Evolutionary conservation across 64 coral and sea anemone genomes (phyloP).

Genomic region (Anthopleura sola): DNA sequence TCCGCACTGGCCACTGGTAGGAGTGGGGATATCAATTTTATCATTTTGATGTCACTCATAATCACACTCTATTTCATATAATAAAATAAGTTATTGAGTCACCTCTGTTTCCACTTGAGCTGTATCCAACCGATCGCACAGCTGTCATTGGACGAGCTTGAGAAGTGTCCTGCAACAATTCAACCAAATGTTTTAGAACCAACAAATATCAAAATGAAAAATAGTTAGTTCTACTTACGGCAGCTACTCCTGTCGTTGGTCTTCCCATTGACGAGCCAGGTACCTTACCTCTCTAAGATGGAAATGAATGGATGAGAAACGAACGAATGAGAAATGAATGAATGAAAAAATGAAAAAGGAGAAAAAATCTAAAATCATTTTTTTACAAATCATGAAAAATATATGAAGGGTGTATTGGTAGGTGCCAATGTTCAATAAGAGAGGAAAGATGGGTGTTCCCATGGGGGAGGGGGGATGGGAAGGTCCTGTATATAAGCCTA

Average conservation of each 20-base stretch:
- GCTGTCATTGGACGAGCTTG: slow-evolving; percentile 98
- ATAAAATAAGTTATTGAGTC: not conserved
- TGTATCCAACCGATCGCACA: slow-evolving; percentile 88
- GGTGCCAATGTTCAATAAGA: not conserved
- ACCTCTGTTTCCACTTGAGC: slow-evolving; percentile 43
- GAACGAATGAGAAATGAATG: not conserved
- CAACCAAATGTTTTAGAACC: not conserved
- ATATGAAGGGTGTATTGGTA: not conserved
- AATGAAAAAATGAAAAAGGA: not conserved
- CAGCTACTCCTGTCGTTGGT: slow-evolving; percentile 91
- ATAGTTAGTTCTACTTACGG: slow-evolving; percentile 48
- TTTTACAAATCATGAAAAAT: too few species aligned
- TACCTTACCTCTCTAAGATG: slow-evolving; percentile 69
- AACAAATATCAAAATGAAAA: not conserved
- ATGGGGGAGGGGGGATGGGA: not conserved
- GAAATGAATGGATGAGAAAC: not conserved
- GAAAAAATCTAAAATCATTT: not conserved
- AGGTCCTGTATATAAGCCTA: not conserved
- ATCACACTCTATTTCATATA: too few species aligned
- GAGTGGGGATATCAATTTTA: too few species aligned
- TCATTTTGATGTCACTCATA: too few species aligned
- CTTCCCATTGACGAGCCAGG: slow-evolving; percentile 98
- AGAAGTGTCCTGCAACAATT: slow-evolving; percentile 61
- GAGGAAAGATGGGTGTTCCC: not conserved
- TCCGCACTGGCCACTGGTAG: too few species aligned